Conservation (phyloP, 1,140 invertebrate genomes). For the Cotesia glomerata region DNA sequence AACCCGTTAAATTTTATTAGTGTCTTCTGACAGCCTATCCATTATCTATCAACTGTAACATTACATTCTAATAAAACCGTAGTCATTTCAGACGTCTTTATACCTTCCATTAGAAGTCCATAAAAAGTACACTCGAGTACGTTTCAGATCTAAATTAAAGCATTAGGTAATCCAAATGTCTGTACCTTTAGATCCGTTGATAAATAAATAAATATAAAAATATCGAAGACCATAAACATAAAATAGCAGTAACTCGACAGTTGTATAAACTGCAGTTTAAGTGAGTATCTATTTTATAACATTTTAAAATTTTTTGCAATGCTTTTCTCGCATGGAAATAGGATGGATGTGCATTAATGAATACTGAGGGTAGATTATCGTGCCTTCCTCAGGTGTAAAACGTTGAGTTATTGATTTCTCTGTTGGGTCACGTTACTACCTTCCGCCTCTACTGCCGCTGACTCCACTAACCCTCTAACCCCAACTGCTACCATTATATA, state of each 20-base stretch:
- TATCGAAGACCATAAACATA: too few relatives aligned
- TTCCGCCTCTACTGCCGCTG: not conserved
- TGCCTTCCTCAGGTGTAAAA: conserved; percentile 36
- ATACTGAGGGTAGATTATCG: conserved; percentile 29
- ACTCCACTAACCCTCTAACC: not conserved
- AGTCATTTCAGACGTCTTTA: not conserved
- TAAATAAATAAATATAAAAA: too few relatives aligned
- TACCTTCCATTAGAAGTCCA: not conserved
- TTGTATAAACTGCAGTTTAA: not conserved
- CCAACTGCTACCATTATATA: not conserved
- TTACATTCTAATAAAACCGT: too few relatives aligned
- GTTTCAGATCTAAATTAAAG: too few relatives aligned
- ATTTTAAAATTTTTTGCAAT: conserved; percentile 10
- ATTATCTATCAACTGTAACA: too few relatives aligned
- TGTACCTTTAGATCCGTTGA: too few relatives aligned
- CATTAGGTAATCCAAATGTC: too few relatives aligned
- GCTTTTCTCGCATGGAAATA: not conserved
- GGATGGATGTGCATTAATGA: conserved; percentile 11
- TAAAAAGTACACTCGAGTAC: not conserved
- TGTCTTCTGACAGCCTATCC: too few relatives aligned
- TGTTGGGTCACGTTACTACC: conserved; percentile 35
- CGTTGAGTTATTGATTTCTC: conserved; percentile 44
- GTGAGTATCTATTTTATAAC: not conserved
- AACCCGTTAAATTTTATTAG: too few relatives aligned
- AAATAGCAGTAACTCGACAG: too few relatives aligned